Evolutionary conservation across 1,140 invertebrate species (phyloP), one percentile per base, ranked within the genome.

Genomic region (Bombus ignitus): DNA sequence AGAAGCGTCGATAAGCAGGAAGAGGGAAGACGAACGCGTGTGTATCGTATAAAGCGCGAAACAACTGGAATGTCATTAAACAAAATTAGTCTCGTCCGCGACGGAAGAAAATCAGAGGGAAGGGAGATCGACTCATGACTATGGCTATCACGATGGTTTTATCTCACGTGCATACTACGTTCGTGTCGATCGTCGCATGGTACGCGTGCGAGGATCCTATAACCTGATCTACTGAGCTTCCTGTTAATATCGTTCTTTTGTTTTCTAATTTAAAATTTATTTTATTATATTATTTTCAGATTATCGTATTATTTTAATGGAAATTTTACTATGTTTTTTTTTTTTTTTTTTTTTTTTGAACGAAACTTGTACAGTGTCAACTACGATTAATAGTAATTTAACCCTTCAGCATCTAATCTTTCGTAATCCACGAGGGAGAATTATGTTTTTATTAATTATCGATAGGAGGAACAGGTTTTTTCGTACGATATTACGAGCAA

Each of bases 41-140:
- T 74, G n/a, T 44, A 32, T 77, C 73, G 73, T 83, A 25, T 66
- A 80, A 81, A 81, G 76, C 79, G 76, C 80, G 88, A 91, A 92
- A 87, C 73, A 90, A 92, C 88, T 92, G 90, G 92, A 92, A 89
- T 88, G 86, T 89, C 84, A 90, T 91, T 90, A 91, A 90, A 90
- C 86, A 77, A 90, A 92, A 92, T 92, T 90, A 90, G 90, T 87
- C 86, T 86, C 85, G 87, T 90, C 88, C 89, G 87, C 82, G 87
- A 83, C 75, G 83, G 80, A 44, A 68, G 85, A 86, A 73, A 57
- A 80, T 15, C 59, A 57, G 70, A 68, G 83, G 71, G 80, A 71
- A 62, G 80, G 47, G 80, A 85, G 78, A 76, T 76, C 65, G 44
- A 18, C 25, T 65, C 42, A 25, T 81, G 66, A 81, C 42, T 68